Evolutionary conservation across 2,888 invertebrate species (phyloP).

Genomic region (Torymus aiolomorphi): DNA sequence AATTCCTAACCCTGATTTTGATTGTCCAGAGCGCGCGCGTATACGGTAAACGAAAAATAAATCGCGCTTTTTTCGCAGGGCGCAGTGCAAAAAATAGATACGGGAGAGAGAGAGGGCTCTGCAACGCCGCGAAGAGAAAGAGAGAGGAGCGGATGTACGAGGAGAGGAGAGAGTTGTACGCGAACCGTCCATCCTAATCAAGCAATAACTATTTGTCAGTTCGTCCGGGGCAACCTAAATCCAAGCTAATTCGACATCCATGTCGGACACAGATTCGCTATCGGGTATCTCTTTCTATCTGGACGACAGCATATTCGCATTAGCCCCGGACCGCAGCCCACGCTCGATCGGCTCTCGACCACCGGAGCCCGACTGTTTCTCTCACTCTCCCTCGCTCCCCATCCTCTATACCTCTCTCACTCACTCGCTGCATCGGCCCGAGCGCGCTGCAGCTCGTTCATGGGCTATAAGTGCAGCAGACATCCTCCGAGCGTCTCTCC

Average conservation of each 20-base stretch:
- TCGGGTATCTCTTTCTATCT: conserved; percentile 76
- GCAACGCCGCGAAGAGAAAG: background rate
- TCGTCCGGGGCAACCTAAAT: conserved; percentile 73
- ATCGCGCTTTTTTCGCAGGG: background rate
- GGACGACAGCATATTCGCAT: conserved; percentile 76
- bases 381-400: conserved; percentile 15
- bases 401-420: background rate
- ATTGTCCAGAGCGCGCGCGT: conserved; percentile 8
- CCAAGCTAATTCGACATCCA: conserved; percentile 76
- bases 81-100: too few relatives aligned
- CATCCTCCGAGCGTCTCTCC: too few relatives aligned
- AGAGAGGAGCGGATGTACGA: background rate
- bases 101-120: too few relatives aligned
- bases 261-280: conserved; percentile 76
- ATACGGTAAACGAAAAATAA: conserved; percentile 26
- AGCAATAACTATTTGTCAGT: conserved; percentile 76
- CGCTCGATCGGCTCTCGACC: conserved; percentile 74
- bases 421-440: too few relatives aligned
- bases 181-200: conserved; percentile 71
- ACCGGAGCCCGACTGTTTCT: conserved; percentile 62
- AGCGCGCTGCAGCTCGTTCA: too few relatives aligned
- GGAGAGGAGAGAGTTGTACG: conserved; percentile 17
- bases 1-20: conserved; percentile 20
- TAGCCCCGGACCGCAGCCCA: conserved; percentile 75
- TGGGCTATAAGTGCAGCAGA: too few relatives aligned